Base-by-base conservation (phyloP, 2,888 invertebrate genomes). In the Cephalotes varians region DNA sequence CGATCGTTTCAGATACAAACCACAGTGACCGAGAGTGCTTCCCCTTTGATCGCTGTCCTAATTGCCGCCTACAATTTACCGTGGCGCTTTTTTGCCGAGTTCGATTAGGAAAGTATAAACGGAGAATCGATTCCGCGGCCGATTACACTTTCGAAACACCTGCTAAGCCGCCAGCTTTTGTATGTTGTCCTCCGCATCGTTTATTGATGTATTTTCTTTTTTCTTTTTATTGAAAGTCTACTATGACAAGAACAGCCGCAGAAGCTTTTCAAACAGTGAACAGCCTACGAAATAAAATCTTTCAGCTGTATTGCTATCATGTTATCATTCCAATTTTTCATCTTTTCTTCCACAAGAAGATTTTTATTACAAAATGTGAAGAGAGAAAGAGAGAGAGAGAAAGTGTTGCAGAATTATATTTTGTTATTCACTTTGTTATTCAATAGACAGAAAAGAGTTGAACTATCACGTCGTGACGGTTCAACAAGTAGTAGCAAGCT, bases 1-100 rank as follows among this genome's bases (percentile, higher is more conserved):
- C 76, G 73, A 85, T 85, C 84, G 77, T 79, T 77, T 62, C 79
- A 51, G 56, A 54, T 71, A 72, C 65, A 73, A 77, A 81, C 62
- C 81, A 72, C 74, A 73, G 51, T 58, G 49, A 44, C 31, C 74
- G 69, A 83, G 82, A 85, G 76, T 73, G 72, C 71, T 77, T 79
- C 82, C 82, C 64, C 85, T 79, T 84, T 80, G 83, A 86, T 83
- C 83, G 82, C 62, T 83, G 54, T 58, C 82, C 85, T 88, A 88
- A 88, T 88, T 88, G 84, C 83, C 85, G 31, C 65, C 80, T 56
- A 60, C 81, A 77, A 84, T 74, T 83, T 72, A 83, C 80, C 71
- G 34, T 65, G 76, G 83, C 82, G 65, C 47, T 60, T 83, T 83
- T 86, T 81, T 79, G 37, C 44, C 34, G 18, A n/a, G 21, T 67